Conservation (phyloP, 2,113 vertebrate genomes). For the Scolopax mira region DNA sequence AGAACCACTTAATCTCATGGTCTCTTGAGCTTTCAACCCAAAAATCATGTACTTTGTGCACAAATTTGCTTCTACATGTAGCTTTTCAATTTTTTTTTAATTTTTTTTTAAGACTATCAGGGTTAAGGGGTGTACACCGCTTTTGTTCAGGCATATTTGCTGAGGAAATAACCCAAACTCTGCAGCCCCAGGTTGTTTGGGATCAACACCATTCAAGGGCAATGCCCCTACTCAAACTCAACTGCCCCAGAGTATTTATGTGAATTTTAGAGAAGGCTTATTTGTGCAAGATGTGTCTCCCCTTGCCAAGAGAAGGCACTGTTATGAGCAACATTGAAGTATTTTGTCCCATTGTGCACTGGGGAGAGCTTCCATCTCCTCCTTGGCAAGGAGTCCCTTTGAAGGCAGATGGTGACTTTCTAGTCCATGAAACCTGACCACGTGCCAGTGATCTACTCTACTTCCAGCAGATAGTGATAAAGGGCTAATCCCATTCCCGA, state of each 20-base stretch:
- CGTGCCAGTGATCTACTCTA: rapidly evolving
- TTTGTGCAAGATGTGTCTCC: background rate
- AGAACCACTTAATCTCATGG: background rate
- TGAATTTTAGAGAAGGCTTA: background rate
- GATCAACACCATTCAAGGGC: rapidly evolving
- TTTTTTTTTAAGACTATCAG: too few species aligned
- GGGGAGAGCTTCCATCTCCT: background rate
- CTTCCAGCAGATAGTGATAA: background rate
- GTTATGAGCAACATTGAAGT: rapidly evolving
- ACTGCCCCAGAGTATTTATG: background rate
- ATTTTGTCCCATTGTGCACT: rapidly evolving
- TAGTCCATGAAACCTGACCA: background rate
- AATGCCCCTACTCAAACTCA: background rate
- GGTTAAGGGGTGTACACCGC: rapidly evolving
- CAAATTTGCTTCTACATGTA: background rate
- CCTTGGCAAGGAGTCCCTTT: background rate
- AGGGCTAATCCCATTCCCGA: background rate
- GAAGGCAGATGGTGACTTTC: background rate
- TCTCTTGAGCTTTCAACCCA: background rate
- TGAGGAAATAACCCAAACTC: background rate
- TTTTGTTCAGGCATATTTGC: background rate
- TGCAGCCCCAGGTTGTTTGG: background rate
- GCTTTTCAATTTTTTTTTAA: background rate
- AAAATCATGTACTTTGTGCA: background rate
- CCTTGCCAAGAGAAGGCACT: background rate